These are phyloP conservation scores for Talpa occidentalis DNA, from an alignment of 2,113 vertebrate genomes.

Conservation along the genomic window DNA sequence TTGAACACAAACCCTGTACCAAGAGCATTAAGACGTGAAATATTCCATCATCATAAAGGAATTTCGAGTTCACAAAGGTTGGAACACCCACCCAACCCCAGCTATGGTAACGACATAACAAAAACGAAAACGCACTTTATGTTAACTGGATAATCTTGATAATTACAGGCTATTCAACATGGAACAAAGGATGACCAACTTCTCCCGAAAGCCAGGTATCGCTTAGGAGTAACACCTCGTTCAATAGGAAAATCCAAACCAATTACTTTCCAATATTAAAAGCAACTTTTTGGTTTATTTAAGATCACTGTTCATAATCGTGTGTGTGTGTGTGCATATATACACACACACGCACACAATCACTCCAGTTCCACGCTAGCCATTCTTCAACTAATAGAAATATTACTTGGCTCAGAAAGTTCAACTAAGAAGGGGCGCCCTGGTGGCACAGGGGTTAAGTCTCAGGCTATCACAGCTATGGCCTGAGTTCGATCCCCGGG, in stretches of 20 bases:
- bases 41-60: slow-evolving; percentile 72
- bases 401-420: neutral
- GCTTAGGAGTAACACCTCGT: neutral
- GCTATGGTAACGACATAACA: slow-evolving; percentile 67
- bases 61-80: slow-evolving; percentile 72
- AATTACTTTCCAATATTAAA: neutral
- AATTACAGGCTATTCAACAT: neutral
- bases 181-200: neutral
- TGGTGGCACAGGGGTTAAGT: too few relatives aligned
- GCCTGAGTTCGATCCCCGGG: too few relatives aligned
- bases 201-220: neutral
- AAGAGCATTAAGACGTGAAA: slow-evolving; percentile 66
- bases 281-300: neutral
- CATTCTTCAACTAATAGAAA: neutral
- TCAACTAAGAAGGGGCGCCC: neutral
- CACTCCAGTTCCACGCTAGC: neutral
- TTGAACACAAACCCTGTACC: slow-evolving; percentile 53
- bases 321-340: neutral
- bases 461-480: too few relatives aligned
- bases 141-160: slow-evolving; percentile 4
- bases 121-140: slow-evolving; percentile 3
- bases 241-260: neutral
- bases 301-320: neutral
- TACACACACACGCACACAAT: neutral
- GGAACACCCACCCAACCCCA: slow-evolving; percentile 42